Evolutionary conservation across 2,888 invertebrate species (phyloP), one percentile per base, ranked within the genome.

Genomic region (Melieria picta): DNA sequence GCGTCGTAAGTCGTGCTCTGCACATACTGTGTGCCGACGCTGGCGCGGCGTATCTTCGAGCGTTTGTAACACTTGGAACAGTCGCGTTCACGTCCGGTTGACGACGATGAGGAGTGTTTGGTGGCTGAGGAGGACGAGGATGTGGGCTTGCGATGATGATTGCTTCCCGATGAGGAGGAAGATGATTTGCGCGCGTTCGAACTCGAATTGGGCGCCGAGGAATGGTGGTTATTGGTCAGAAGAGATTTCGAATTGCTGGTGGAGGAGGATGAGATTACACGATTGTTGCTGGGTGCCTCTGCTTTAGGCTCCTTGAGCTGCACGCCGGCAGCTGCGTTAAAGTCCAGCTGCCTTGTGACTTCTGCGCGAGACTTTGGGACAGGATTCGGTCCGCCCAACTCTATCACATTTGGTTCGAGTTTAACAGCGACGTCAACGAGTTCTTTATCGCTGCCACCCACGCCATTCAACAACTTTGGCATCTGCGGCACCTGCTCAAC

Each of bases 51-150:
- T 55, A 92, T 89, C 80, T 93, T 92, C 30, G 92, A 91, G 30
- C 93, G 89, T 65, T 91, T 90, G 55, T 93, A 90, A 82, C 93
- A 93, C 74, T 90, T 89, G 72, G 91, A 90, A 81, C 93, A 93
- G 57, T 83, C 83, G 10, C 79, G 79, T 55, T 83, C 84, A 60
- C 84, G 82, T 5, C 76, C 77, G 47, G 79, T 78, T 11, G 78
- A 77, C 6, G 74, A 71, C 47, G 80, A 80, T 65, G 82, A 77
- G 4, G 80, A 78, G 42, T 79, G 76, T 3, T 80, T 77, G 30
- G 64, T 45, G 50, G 77, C 74, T 16, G 80, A 79, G 4, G 81
- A 81, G 11, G 83, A 79, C 11, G 79, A 77, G 4, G 73, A 75
- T 5, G 77, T 73, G 5, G 79, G 78, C n/a, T 60, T 46, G 52